phyloP scores from a whole-genome alignment of 2,113 vertebrate genomes.

The Actenoides lindsayi region DNA sequence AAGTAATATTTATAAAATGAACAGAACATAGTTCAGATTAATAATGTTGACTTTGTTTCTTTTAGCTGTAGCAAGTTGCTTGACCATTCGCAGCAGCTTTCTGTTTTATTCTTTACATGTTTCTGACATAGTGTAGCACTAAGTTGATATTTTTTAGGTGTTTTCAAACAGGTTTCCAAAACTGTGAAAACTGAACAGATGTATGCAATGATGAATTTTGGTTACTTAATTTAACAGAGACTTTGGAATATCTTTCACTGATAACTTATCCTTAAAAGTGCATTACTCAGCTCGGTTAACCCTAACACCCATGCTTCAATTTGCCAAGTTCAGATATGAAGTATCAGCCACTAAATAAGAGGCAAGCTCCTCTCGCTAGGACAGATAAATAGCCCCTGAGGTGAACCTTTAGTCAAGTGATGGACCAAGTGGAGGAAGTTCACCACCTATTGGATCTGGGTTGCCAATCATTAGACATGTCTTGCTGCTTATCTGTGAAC shows the following conservation, averaged over 20 bases:
- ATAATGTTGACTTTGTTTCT: background rate
- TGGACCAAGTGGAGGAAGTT: background rate
- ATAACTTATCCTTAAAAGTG: background rate
- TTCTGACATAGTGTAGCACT: background rate
- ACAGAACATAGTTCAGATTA: background rate
- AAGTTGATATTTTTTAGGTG: background rate
- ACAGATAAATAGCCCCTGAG: background rate
- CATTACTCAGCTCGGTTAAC: background rate
- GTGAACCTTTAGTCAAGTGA: background rate
- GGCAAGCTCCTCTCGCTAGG: background rate
- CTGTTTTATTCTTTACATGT: background rate
- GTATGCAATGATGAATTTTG: background rate
- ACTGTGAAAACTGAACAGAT: background rate
- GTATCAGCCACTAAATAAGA: background rate
- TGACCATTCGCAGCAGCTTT: background rate
- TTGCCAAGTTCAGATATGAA: background rate
- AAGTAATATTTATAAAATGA: conserved; percentile 11
- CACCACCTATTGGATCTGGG: rapidly evolving
- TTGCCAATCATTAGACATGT: background rate
- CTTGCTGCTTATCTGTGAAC: background rate
- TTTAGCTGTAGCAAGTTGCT: background rate
- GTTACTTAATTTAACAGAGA: background rate
- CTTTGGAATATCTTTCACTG: background rate
- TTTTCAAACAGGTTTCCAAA: background rate
- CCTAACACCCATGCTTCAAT: rapidly evolving